Evolutionary conservation across 2,113 vertebrate genomes (phyloP), one percentile per base, ranked within the genome.

Genomic region (Centropus bengalensis): DNA sequence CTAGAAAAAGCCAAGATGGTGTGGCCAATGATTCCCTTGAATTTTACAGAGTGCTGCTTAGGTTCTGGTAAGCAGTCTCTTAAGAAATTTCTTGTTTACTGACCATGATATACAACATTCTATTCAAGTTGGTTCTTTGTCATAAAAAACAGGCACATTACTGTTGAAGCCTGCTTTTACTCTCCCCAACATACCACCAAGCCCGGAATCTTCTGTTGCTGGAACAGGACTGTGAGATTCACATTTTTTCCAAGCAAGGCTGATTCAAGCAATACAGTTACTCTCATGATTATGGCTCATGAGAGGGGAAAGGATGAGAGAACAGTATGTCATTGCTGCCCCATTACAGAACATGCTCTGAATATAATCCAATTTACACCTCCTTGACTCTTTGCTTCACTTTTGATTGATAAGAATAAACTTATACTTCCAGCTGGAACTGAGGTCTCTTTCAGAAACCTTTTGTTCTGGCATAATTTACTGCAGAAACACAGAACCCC

Each of bases 1-100:
- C 74, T 51, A 87, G 87, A 69, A 93, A 93, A 94, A 91, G 58
- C 54, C 78, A 77, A 66, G 55, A 45, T 91, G n/a, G 42, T 62
- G 63, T 18, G 33, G 51, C 19, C n/a, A 85, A n/a, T 54, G 26
- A 82, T 55, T 93, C 70, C 74, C 70, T 74, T 94, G 67, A 92
- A 86, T 89, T 77, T 76, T 82, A 75, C 14, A 20, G 33, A 36
- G 24, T 9, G 20, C 54, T 73, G 54, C 58, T 76, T 64, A 62
- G 51, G 30, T 80, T 85, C 84, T 93, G 51, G 78, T 82, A 91
- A 94, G 66, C 17, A 45, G 54, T 73, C 94, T 89, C 81, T 76
- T 74, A 66, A 60, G 5, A 75, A 33, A 63, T 80, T 76, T 66
- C 33, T 94, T 69, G 24, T 69, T 85, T 64, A 79, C 24, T 76